Percentiles rank a stretch among this genome's conserved stretches.
These are phyloP conservation scores for Lepus americanus DNA, from an alignment of 2,113 vertebrate genomes.

Conservation along the genomic window DNA sequence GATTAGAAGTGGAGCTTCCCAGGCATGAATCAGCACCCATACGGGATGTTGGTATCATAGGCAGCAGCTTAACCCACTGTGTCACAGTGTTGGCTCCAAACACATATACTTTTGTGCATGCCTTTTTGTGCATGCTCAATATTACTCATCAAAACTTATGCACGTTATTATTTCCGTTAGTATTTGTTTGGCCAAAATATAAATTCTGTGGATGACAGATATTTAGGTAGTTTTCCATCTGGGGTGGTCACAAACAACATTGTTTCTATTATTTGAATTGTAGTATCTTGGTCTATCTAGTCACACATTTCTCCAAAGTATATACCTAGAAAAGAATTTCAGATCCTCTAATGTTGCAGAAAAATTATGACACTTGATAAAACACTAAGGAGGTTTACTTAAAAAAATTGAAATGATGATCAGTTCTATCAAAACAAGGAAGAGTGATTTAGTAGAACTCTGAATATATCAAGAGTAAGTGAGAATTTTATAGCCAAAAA, in stretches of 20 bases:
- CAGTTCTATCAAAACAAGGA: background rate
- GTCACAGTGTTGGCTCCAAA: too few species aligned
- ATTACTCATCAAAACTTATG: background rate
- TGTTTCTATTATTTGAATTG: background rate
- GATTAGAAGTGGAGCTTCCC: too few species aligned
- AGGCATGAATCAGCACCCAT: too few species aligned
- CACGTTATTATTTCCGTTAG: background rate
- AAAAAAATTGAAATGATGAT: background rate
- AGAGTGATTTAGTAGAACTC: background rate
- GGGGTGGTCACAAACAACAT: background rate
- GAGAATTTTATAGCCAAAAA: background rate
- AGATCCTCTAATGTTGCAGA: background rate
- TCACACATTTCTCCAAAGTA: background rate
- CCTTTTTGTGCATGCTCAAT: background rate
- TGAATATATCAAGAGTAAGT: background rate
- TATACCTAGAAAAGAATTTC: background rate
- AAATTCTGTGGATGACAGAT: background rate
- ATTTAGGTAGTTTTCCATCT: conserved; percentile 7
- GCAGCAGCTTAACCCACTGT: too few species aligned
- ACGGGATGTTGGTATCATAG: too few species aligned
- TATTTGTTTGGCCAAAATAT: background rate
- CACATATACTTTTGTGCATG: background rate
- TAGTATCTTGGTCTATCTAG: background rate
- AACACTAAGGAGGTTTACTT: background rate
- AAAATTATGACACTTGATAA: background rate